These are phyloP conservation scores for Leptogaster cylindrica DNA, from an alignment of 2,888 invertebrate genomes.

Conservation along the genomic window DNA sequence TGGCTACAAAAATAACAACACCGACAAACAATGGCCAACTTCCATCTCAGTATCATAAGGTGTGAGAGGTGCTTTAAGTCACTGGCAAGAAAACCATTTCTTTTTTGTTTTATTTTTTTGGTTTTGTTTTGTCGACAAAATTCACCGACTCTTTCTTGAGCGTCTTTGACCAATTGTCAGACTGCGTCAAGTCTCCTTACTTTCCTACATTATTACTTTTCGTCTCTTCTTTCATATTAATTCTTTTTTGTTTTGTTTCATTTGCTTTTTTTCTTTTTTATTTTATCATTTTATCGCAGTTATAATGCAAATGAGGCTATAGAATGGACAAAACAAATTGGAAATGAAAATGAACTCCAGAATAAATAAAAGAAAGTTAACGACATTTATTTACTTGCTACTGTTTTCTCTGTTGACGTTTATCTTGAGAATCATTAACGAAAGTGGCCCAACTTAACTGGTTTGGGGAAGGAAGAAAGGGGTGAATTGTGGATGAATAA, in stretches of 20 bases:
- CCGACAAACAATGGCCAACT: slow-evolving; percentile 24
- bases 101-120: too few species aligned
- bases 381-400: slow-evolving; percentile 35
- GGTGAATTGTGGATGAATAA: too few species aligned
- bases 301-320: slow-evolving; percentile 35
- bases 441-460: too few species aligned
- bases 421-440: slow-evolving; percentile 31
- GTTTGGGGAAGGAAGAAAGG: too few species aligned
- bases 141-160: slow-evolving; percentile 21
- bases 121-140: slow-evolving; percentile 22
- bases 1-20: slow-evolving; percentile 41
- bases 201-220: background rate
- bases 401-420: slow-evolving; percentile 14
- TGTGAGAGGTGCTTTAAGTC: slow-evolving; percentile 37
- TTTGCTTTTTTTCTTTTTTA: background rate
- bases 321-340: slow-evolving; percentile 32
- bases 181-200: background rate
- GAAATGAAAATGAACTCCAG: slow-evolving; percentile 33
- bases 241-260: too few species aligned
- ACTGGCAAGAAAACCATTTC: slow-evolving; percentile 31
- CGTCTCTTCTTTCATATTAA: background rate
- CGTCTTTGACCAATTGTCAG: slow-evolving; percentile 26
- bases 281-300: background rate
- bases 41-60: slow-evolving; percentile 35
- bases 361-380: slow-evolving; percentile 37